Percentiles rank a stretch among this genome's conserved stretches.
Evolutionary conservation across 2,888 invertebrate genomes (phyloP).

Genomic region (Pollenia griseotomentosa): DNA sequence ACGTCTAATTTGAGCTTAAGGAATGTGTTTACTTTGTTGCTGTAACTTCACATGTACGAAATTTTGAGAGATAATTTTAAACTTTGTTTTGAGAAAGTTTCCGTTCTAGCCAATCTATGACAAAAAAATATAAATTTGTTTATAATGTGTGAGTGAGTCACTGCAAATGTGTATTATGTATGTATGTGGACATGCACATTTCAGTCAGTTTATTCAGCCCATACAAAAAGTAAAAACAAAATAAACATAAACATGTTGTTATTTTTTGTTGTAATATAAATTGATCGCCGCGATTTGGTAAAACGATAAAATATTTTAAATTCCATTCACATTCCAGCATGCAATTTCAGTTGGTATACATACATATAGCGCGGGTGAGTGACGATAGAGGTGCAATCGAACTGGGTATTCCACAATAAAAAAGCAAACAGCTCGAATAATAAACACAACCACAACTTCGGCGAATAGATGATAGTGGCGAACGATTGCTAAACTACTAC

Average conservation of each 20-base stretch:
- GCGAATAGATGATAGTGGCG: slow-evolving; percentile 23
- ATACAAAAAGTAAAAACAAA: slow-evolving; percentile 6
- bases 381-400: slow-evolving; percentile 58
- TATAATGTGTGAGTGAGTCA: slow-evolving; percentile 44
- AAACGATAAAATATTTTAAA: slow-evolving; percentile 81
- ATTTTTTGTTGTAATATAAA: slow-evolving; percentile 65
- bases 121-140: not conserved
- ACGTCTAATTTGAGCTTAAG: no score
- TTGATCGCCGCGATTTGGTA: slow-evolving; percentile 70
- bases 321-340: slow-evolving; percentile 84
- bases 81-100: no score
- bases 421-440: slow-evolving; percentile 12
- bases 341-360: slow-evolving; percentile 80
- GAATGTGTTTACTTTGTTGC: no score
- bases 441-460: slow-evolving; percentile 34
- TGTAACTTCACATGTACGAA: no score
- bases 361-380: slow-evolving; percentile 59
- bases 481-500: slow-evolving; percentile 57
- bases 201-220: slow-evolving; percentile 32
- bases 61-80: no score
- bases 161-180: slow-evolving; percentile 51
- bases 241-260: slow-evolving; percentile 61
- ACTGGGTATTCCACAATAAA: slow-evolving; percentile 62
- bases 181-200: slow-evolving; percentile 43
- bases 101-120: no score